Evolutionary conservation across 2,797 vertebrate genomes (phyloP).

Genomic region (Alosa sapidissima): DNA sequence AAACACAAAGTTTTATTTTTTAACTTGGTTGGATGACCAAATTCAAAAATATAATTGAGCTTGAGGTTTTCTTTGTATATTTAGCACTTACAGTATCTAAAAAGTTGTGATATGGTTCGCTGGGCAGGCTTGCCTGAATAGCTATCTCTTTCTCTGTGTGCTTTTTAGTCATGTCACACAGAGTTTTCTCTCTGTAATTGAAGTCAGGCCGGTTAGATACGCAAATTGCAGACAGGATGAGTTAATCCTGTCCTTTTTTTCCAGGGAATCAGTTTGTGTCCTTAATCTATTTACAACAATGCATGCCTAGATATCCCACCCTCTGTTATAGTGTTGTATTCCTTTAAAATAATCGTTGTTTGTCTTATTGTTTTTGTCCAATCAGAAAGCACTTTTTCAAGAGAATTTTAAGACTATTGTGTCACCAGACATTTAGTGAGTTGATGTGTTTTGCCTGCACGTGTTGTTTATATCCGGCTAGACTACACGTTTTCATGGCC

Average conservation of each 20-base stretch:
- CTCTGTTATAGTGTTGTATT: neutral
- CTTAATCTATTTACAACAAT: slow-evolving; percentile 19
- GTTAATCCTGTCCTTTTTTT: neutral
- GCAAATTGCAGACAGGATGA: neutral
- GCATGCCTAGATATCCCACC: neutral
- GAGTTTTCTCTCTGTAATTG: neutral
- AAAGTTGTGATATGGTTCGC: neutral
- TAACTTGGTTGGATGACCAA: neutral
- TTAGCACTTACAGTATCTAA: neutral
- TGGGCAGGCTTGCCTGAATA: slow-evolving; percentile 14
- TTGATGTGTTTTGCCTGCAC: neutral
- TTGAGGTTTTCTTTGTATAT: neutral
- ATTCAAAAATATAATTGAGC: neutral
- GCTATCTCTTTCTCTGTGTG: neutral
- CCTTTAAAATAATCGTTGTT: neutral
- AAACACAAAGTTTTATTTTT: slow-evolving; percentile 9
- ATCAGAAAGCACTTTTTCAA: slow-evolving; percentile 14
- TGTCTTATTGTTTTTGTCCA: neutral
- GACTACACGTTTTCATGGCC: neutral
- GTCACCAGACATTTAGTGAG: neutral
- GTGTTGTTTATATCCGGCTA: neutral
- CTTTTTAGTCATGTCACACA: neutral
- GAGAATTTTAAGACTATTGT: neutral
- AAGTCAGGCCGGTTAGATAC: neutral
- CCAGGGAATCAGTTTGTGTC: slow-evolving; percentile 23